Percentiles rank a stretch among this genome's conserved stretches.
Conservation (phyloP, 2,888 invertebrate species). For the Leptothorax acervorum region DNA sequence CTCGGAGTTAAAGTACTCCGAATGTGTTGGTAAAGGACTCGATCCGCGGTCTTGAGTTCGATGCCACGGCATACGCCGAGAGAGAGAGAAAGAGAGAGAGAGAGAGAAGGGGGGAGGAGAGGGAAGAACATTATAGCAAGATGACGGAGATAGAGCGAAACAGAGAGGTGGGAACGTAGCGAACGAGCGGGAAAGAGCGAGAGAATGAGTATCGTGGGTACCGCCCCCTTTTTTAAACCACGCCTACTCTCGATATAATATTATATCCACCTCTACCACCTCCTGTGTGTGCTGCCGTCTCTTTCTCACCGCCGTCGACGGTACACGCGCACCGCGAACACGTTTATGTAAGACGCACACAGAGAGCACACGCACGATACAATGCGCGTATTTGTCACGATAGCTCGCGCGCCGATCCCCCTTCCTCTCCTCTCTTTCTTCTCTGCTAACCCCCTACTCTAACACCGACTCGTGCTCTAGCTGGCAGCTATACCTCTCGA, state of each 20-base stretch:
- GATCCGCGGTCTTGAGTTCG: constrained; percentile 83
- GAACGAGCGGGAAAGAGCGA: constrained; percentile 73
- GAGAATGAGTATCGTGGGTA: constrained; percentile 78
- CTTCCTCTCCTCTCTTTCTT: neutral
- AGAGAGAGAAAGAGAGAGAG: constrained; percentile 47
- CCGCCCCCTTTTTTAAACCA: constrained; percentile 85
- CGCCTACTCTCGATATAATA: constrained; percentile 82
- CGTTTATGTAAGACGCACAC: constrained; percentile 67
- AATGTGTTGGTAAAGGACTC: constrained; percentile 80
- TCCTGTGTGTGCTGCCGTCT: constrained; percentile 46
- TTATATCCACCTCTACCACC: constrained; percentile 74
- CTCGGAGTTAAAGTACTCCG: constrained; percentile 50
- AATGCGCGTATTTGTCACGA: constrained; percentile 74
- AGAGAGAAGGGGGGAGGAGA: constrained; percentile 58
- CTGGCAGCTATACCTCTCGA: constrained; percentile 52
- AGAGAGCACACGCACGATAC: constrained; percentile 62
- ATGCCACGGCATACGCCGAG: constrained; percentile 77
- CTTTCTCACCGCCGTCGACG: constrained; percentile 34
- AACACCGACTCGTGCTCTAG: constrained; percentile 35
- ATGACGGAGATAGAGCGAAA: constrained; percentile 58
- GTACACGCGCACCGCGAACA: constrained; percentile 54
- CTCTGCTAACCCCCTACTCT: neutral
- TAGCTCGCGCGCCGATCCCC: constrained; percentile 64
- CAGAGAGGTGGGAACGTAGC: constrained; percentile 58
- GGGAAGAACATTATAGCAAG: constrained; percentile 65